Evolutionary conservation across 2,797 vertebrate genomes (phyloP), one percentile per base, ranked within the genome.

Genomic region (Lateolabrax maculatus): DNA sequence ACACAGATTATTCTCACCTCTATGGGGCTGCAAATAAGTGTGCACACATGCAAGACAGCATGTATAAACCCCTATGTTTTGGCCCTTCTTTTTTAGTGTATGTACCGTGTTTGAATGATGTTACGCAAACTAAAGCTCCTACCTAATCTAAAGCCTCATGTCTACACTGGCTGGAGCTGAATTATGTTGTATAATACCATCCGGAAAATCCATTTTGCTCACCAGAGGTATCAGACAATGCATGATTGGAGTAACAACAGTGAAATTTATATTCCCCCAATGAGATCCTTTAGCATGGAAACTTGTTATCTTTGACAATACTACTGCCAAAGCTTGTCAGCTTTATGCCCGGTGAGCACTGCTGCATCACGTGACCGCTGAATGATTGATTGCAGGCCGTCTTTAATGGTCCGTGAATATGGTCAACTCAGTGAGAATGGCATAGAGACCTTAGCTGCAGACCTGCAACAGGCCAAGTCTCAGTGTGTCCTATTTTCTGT

Each of bases 1-100:
- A 80, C 53, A 70, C 72, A 70, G 72, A 89, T 87, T 85, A 85
- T 79, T 89, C 69, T 80, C 85, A 86, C 80, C 85, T 89, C 76
- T 55, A 3, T 77, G 71, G n/a, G 46, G 75, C 37, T 75, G 55
- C 51, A 63, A 57, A 66, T 60, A 71, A 79, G 58, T 68, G 73
- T 77, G 72, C 66, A 67, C 56, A 75, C 80, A 80, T 51, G 69
- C 64, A 75, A 75, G 9, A 67, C 13, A 21, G 37, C 72, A 60
- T 55, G 74, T 81, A 79, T 36, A 66, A 69, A 71, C 56, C 49
- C n/a, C 9, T 18, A 29, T 55, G 27, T 58, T 74, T 71, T 71
- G 46, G 16, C 58, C 29, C n/a, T 53, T 68, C 8, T 62, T 65
- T 77, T 36, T 63, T 55, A 9, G 23, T 67, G 29, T 46, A 27